Conservation (phyloP, 2,888 invertebrate genomes). For the Operophtera brumata region DNA sequence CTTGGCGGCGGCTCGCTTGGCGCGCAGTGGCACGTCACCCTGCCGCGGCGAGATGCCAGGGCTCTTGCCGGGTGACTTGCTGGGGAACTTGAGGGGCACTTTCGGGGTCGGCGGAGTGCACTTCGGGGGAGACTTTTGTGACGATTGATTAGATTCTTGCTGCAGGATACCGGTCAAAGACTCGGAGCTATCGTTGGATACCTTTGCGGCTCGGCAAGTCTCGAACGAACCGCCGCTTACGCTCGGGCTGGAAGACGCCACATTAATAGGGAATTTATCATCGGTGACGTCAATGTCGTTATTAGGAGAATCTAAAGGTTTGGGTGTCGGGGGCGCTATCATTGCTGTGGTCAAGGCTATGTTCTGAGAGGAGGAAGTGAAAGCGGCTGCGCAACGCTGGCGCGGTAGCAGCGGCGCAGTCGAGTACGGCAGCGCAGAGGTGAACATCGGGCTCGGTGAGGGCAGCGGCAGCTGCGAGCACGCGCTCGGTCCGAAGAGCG, state of each 20-base stretch:
- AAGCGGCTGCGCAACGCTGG: slow-evolving; percentile 87
- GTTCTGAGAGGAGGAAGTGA: slow-evolving; percentile 90
- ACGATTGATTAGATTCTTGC: slow-evolving; percentile 44
- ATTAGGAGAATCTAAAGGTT: slow-evolving; percentile 67
- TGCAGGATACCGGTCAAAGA: slow-evolving; percentile 51
- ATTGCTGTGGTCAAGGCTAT: slow-evolving; percentile 90
- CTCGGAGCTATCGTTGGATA: slow-evolving; percentile 65
- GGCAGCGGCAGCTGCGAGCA: slow-evolving; percentile 84
- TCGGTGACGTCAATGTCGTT: slow-evolving; percentile 67
- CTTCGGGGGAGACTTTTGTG: slow-evolving; percentile 58
- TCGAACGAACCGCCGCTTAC: slow-evolving; percentile 66
- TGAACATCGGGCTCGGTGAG: slow-evolving; percentile 83
- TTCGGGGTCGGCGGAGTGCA: slow-evolving; percentile 59
- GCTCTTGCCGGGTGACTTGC: slow-evolving; percentile 84
- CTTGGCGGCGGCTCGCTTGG: slow-evolving; percentile 61
- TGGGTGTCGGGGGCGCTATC: slow-evolving; percentile 85
- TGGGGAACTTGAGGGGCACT: slow-evolving; percentile 82
- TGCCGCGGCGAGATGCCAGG: slow-evolving; percentile 86
- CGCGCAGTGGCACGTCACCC: slow-evolving; percentile 66
- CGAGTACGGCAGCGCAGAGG: slow-evolving; percentile 81
- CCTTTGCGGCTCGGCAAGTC: slow-evolving; percentile 57
- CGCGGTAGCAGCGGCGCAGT: slow-evolving; percentile 75
- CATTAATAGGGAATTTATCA: slow-evolving; percentile 64
- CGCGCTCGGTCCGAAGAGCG: slow-evolving; percentile 82
- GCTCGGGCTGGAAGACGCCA: slow-evolving; percentile 60